Evolutionary conservation across 2,113 vertebrate genomes (phyloP).

Genomic region (Aegithalos caudatus): DNA sequence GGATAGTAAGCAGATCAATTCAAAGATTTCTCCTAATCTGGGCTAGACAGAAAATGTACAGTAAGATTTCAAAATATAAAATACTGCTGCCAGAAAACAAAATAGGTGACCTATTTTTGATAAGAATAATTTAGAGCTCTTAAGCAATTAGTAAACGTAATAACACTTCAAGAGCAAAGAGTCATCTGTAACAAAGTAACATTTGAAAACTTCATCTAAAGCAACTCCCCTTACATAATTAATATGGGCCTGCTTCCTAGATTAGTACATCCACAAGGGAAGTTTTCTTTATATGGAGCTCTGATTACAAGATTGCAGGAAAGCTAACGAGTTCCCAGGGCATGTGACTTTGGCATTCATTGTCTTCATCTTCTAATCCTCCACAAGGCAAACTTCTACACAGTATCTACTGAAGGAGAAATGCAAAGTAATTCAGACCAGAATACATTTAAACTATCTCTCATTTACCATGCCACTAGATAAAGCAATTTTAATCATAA

Average conservation of each 20-base stretch:
- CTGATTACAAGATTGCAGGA: constrained; percentile 36
- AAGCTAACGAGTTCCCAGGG: constrained; percentile 5
- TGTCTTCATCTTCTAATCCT: constrained; percentile 20
- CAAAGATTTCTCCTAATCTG: constrained; percentile 6
- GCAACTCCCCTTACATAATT: background rate
- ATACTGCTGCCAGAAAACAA: constrained; percentile 3
- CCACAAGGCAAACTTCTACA: constrained; percentile 17
- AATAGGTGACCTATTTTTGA: background rate
- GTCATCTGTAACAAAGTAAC: background rate
- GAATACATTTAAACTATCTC: background rate
- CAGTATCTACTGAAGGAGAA: constrained; percentile 35
- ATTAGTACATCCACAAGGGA: background rate
- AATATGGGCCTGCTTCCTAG: background rate
- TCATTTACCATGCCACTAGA: constrained; percentile 34
- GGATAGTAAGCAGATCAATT: constrained; percentile 25
- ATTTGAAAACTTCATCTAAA: background rate
- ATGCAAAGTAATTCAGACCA: constrained; percentile 27
- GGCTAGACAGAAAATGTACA: background rate
- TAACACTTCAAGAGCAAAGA: constrained; percentile 4
- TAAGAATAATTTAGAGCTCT: background rate
- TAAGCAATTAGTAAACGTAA: background rate
- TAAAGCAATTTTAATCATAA: background rate
- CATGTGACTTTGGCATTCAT: constrained; percentile 4
- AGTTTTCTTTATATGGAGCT: background rate
- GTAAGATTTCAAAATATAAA: background rate